Conservation (phyloP, 2,113 vertebrate genomes). For the Oreotragus oreotragus region DNA sequence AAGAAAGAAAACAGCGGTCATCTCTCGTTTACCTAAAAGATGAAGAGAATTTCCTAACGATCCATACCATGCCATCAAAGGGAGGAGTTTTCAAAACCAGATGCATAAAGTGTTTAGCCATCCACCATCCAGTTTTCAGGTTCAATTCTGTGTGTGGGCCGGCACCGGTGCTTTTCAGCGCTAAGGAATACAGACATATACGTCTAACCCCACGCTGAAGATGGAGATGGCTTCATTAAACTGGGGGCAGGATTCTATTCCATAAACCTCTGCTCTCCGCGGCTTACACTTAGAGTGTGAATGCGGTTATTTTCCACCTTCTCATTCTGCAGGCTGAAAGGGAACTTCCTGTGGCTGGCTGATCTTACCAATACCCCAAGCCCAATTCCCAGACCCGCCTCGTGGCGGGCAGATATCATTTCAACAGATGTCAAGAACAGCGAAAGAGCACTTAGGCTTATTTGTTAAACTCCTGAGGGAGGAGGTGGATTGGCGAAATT, state of each 20-base stretch:
- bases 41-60: slow-evolving; percentile 31
- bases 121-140: background rate
- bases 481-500: slow-evolving; percentile 76
- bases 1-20: background rate
- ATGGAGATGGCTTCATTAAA: slow-evolving; percentile 24
- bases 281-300: slow-evolving; percentile 65
- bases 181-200: slow-evolving; percentile 2
- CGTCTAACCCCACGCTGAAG: slow-evolving; percentile 10
- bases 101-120: background rate
- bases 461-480: slow-evolving; percentile 85
- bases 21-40: slow-evolving; percentile 65
- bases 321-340: slow-evolving; percentile 62
- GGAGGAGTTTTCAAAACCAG: slow-evolving; percentile 1
- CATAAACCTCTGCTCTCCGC: slow-evolving; percentile 33
- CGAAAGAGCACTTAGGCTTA: slow-evolving; percentile 84
- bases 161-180: background rate
- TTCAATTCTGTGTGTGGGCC: background rate
- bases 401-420: slow-evolving; percentile 79
- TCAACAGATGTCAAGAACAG: slow-evolving; percentile 83
- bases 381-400: slow-evolving; percentile 76
- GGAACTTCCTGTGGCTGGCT: slow-evolving; percentile 69
- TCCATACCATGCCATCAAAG: slow-evolving; percentile 41
- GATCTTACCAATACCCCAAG: slow-evolving; percentile 69
- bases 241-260: slow-evolving; percentile 12
- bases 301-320: slow-evolving; percentile 55